phyloP scores from a whole-genome alignment of 2,888 invertebrate species.

The Heliconius ethilla region DNA sequence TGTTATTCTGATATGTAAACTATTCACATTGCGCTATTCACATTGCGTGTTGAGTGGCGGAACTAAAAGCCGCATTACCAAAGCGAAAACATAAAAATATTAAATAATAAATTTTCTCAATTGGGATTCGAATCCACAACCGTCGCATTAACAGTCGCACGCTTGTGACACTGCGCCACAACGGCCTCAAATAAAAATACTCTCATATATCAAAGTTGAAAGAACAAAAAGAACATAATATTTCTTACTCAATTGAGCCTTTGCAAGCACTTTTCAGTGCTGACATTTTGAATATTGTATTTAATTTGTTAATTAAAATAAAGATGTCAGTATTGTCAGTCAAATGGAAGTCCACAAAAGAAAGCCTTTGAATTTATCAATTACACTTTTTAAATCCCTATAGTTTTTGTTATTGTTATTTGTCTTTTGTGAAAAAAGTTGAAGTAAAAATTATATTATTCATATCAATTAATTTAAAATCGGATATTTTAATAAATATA shows the following conservation, averaged over 20 bases:
- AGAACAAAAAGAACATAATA: background rate
- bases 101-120: too few species aligned
- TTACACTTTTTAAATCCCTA: background rate
- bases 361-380: background rate
- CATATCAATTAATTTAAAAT: background rate
- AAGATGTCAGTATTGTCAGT: constrained; percentile 1
- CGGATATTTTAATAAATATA: too few species aligned
- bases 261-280: background rate
- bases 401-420: background rate
- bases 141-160: too few species aligned
- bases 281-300: background rate
- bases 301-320: background rate
- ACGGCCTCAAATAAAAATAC: too few species aligned
- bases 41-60: too few species aligned
- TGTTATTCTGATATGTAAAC: too few species aligned
- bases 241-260: background rate
- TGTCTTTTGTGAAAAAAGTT: background rate
- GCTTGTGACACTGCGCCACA: too few species aligned
- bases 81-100: too few species aligned
- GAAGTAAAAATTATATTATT: background rate
- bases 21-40: too few species aligned
- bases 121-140: too few species aligned
- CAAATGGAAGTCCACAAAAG: background rate
- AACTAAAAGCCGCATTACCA: too few species aligned
- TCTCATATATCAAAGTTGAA: too few species aligned